Base-by-base conservation (phyloP, 2,113 vertebrate genomes). In the Cairina moschata region DNA sequence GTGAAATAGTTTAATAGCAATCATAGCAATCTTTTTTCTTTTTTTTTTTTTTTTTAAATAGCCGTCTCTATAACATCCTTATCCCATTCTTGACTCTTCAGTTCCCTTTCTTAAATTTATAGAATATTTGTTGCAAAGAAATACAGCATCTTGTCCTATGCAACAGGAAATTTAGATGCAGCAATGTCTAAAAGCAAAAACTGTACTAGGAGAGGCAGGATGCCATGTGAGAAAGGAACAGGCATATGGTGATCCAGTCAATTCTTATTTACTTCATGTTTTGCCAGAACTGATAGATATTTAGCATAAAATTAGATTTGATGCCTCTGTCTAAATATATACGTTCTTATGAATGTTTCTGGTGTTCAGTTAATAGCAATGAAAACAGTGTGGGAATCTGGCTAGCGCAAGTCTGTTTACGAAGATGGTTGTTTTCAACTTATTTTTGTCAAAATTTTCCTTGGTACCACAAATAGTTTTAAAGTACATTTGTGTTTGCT, bases 1-100 rank as follows among this genome's bases (percentile, higher is more conserved):
- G 38, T 95, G 89, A 84, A 92, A 65, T 66, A 93, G 81, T 96
- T 97, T 96, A 96, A 97, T 94, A 96, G 85, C 82, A 86, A 67
- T 95, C 38, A 40, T 40, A 40, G 38, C 38, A 40, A 40, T 40
- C n/a, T 46, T 92, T 96, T 96, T 91, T 48, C 11, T 90, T 86
- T 55, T 32, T 60, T 44, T 86, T 56, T 34, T 60, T 44, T n/a
- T n/a, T n/a, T n/a, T n/a, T n/a, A n/a, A 95, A 90, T 95, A 91
- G 67, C 90, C 15, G 3, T 67, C 72, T 89, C 62, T 74, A 34
- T 96, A 78, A 93, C 46, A 86, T 73, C 17, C 32, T 92, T 67
- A 95, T 93, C 88, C 92, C 88, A 22, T 93, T 90, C 55, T 36
- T 69, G 93, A 91, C 94, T 96, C 69, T 95, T 88, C 62, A 88